A percentile compares a stretch with the other conserved stretches of the same genome.
These are phyloP conservation scores for Lepilemur septentrionalis DNA, from an alignment of 2,797 vertebrate species.

Conservation along the genomic window DNA sequence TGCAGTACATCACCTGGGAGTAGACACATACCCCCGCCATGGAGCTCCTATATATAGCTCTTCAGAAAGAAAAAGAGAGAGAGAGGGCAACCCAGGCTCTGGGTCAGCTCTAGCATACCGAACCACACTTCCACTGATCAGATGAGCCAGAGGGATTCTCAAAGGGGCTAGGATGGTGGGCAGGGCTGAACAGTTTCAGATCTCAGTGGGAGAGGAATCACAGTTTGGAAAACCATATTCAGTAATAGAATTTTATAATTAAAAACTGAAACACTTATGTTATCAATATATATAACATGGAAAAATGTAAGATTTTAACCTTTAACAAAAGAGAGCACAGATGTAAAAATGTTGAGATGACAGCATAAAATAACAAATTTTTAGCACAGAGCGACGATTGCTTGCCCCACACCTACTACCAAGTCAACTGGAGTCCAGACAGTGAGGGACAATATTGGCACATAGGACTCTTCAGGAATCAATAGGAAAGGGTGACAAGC, in stretches of 20 bases:
- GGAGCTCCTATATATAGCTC: background rate
- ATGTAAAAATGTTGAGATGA: background rate
- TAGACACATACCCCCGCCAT: background rate
- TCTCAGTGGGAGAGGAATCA: background rate
- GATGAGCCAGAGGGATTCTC: background rate
- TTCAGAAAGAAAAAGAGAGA: background rate
- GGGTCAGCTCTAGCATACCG: too few relatives aligned
- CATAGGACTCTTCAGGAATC: background rate
- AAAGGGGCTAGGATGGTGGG: background rate
- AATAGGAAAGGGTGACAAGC: background rate
- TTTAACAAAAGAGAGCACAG: background rate
- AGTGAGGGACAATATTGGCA: background rate
- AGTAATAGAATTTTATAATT: background rate
- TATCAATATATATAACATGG: background rate
- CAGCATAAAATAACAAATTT: background rate
- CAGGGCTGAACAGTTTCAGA: background rate
- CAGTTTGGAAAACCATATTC: background rate
- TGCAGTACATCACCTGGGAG: background rate
- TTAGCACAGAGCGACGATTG: background rate
- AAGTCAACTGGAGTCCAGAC: background rate
- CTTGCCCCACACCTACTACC: background rate
- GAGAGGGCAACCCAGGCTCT: fast-evolving
- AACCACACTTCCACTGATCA: background rate
- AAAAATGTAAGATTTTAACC: too few relatives aligned
- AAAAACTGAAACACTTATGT: background rate